These are phyloP conservation scores for Phodopus roborovskii DNA, from an alignment of 2,113 vertebrate species.

Conservation along the genomic window DNA sequence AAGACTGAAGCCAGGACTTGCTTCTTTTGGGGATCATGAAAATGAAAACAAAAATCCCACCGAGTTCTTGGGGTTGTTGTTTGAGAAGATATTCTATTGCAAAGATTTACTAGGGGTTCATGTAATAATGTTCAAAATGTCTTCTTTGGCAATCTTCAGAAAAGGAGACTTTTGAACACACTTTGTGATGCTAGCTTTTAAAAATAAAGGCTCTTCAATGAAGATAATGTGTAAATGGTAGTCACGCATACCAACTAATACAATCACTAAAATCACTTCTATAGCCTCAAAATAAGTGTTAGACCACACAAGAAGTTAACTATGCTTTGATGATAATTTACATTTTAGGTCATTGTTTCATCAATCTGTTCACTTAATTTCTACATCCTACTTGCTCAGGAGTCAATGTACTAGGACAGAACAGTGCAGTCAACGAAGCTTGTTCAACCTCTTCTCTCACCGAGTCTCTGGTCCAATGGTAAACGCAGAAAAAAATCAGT, in stretches of 20 bases:
- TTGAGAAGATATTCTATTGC: neutral
- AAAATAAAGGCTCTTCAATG: constrained; percentile 24
- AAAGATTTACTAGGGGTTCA: constrained; percentile 8
- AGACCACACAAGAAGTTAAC: neutral
- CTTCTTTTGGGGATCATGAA: neutral
- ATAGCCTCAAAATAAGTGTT: constrained; percentile 23
- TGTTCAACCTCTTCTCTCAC: neutral
- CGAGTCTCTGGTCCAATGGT: neutral
- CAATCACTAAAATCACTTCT: neutral
- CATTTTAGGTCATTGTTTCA: neutral
- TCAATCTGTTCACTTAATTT: neutral
- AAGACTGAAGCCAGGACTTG: neutral
- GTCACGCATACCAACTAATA: neutral
- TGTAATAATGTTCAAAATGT: neutral
- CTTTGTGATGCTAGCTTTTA: neutral
- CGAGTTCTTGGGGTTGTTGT: neutral
- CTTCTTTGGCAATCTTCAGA: neutral
- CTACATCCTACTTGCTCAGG: neutral
- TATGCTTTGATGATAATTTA: neutral
- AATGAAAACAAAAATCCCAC: neutral
- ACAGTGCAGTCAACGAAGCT: no score
- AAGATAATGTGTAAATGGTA: constrained; percentile 21
- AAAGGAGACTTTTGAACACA: neutral
- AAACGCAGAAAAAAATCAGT: neutral
- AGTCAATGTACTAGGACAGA: neutral